These are phyloP conservation scores for Rousettus madagascariensis DNA, from an alignment of 2,797 vertebrate species.

Conservation along the genomic window DNA sequence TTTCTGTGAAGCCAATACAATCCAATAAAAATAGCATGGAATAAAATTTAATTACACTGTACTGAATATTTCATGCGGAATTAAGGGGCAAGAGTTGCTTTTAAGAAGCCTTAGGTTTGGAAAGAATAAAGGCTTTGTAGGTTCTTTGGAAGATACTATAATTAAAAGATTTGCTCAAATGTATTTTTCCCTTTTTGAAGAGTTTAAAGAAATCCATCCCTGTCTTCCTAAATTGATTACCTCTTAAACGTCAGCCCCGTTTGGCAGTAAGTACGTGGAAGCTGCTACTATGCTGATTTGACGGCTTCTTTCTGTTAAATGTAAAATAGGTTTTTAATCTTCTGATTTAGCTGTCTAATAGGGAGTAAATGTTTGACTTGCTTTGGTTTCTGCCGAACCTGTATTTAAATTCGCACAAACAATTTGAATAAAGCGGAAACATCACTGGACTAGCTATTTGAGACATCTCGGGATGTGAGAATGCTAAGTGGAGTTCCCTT, in stretches of 20 bases:
- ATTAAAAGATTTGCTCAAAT: constrained; percentile 80
- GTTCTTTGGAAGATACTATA: constrained; percentile 76
- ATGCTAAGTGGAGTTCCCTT: constrained; percentile 66
- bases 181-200: constrained; percentile 70
- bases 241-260: constrained; percentile 58
- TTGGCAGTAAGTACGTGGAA: constrained; percentile 38
- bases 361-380: constrained; percentile 84
- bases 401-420: constrained; percentile 80
- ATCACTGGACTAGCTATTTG: constrained; percentile 38
- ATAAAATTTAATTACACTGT: constrained; percentile 76
- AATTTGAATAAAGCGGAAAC: constrained; percentile 63
- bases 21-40: constrained; percentile 70
- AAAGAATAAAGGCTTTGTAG: constrained; percentile 76
- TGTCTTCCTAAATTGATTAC: constrained; percentile 81
- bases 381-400: constrained; percentile 80
- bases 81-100: constrained; percentile 82
- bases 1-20: constrained; percentile 70
- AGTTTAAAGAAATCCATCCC: constrained; percentile 79
- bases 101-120: constrained; percentile 77
- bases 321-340: constrained; percentile 85
- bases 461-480: constrained; percentile 62
- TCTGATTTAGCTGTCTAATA: constrained; percentile 84
- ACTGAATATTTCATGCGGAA: constrained; percentile 80
- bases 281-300: constrained; percentile 75
- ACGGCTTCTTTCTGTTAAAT: constrained; percentile 78